Evolutionary conservation across 2,113 vertebrate genomes (phyloP).

Genomic region (Caretta caretta): DNA sequence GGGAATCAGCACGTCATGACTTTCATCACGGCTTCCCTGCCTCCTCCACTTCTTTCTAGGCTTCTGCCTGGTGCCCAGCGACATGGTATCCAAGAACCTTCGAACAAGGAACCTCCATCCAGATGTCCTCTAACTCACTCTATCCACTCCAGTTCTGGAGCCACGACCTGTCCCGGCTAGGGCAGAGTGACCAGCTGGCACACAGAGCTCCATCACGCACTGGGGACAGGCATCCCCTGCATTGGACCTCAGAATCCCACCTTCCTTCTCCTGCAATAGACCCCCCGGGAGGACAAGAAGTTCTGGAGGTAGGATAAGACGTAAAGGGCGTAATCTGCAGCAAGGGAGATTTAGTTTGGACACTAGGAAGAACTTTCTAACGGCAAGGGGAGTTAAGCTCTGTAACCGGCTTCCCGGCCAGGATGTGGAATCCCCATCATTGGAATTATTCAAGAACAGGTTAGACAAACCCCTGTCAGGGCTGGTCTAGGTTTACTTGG

Average conservation of each 20-base stretch:
- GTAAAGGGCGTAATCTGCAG: not conserved
- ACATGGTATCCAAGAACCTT: not conserved
- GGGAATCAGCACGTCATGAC: not conserved
- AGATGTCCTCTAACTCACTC: not conserved
- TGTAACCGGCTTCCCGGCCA: not conserved
- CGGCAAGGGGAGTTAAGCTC: not conserved
- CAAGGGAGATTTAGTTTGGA: not conserved
- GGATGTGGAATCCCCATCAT: too few relatives aligned
- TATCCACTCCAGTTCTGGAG: not conserved
- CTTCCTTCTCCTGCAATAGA: not conserved
- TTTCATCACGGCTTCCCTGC: not conserved
- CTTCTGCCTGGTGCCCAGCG: not conserved
- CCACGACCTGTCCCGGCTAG: not conserved
- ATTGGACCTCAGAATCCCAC: fast-evolving
- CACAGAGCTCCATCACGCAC: too few relatives aligned
- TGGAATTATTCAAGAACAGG: not conserved
- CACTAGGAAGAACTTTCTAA: not conserved
- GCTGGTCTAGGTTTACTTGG: too few relatives aligned
- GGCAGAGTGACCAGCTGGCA: not conserved
- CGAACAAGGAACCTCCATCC: not conserved
- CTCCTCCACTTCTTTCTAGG: not conserved
- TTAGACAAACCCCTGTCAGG: not conserved
- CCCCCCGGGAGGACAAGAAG: not conserved
- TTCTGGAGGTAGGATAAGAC: not conserved
- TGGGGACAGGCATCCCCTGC: not conserved